Conservation (phyloP, 92 coral and sea anemone genomes). For the Porites rus region DNA sequence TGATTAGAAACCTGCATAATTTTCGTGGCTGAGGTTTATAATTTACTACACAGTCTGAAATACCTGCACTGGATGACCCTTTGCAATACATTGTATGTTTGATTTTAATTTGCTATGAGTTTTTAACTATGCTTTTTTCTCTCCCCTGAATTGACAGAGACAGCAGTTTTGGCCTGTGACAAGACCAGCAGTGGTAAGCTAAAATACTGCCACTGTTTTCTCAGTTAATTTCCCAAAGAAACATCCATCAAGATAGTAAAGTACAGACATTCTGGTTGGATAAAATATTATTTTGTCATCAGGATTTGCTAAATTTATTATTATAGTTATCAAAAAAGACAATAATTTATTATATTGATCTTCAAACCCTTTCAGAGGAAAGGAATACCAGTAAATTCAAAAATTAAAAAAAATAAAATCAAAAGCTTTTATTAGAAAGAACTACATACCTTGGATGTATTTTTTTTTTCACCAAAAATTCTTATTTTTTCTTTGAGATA, state of each 20-base stretch:
- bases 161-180: constrained; percentile 92
- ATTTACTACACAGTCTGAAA: no score
- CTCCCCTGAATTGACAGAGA: constrained; percentile 49
- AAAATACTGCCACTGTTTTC: neutral
- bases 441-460: no score
- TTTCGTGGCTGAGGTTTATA: no score
- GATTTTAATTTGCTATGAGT: neutral
- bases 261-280: neutral
- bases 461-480: no score
- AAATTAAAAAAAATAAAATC: no score
- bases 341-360: no score
- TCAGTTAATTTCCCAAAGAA: no score
- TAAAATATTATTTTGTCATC: no score
- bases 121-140: neutral
- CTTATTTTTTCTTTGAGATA: neutral
- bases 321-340: no score
- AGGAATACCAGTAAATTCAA: neutral
- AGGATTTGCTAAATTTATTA: no score
- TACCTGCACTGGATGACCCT: no score
- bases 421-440: neutral
- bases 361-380: neutral
- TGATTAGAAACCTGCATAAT: no score
- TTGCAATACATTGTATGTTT: neutral
- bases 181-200: constrained; percentile 87
- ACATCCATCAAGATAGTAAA: neutral